Percentiles rank a stretch among this genome's conserved stretches.
Conservation (phyloP, 2,888 invertebrate genomes). For the Melieria crassipennis region DNA sequence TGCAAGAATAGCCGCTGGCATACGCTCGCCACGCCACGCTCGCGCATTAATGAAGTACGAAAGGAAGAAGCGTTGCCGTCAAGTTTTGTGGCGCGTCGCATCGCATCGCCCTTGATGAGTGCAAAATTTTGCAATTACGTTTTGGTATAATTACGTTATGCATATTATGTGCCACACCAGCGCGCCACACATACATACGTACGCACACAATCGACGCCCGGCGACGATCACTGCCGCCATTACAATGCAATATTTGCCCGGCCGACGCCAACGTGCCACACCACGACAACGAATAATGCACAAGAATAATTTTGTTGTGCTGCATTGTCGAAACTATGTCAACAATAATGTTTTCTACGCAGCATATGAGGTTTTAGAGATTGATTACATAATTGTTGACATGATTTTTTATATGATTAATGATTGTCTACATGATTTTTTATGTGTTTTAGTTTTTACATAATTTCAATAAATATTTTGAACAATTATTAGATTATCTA, state of each 20-base stretch:
- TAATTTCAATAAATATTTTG: no score
- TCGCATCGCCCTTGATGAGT: constrained; percentile 20
- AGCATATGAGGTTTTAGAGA: no score
- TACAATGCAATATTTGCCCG: neutral
- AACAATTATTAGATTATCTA: no score
- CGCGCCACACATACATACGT: neutral
- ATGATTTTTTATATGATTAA: no score
- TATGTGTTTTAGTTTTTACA: no score
- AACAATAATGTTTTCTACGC: no score
- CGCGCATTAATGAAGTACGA: constrained; percentile 23
- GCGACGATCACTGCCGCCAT: no score
- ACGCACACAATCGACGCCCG: no score
- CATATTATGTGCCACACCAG: constrained; percentile 54
- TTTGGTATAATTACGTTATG: constrained; percentile 64
- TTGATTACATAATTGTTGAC: no score
- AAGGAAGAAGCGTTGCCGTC: constrained; percentile 16
- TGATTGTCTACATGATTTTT: no score
- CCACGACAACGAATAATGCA: neutral
- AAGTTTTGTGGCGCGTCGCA: neutral
- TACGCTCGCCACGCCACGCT: constrained; percentile 23
- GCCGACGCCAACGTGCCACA: neutral
- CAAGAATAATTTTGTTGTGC: constrained; percentile 15
- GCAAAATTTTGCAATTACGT: constrained; percentile 58
- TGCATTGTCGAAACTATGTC: no score
- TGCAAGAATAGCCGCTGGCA: constrained; percentile 16